These are phyloP conservation scores for Heliconius hewitsoni DNA, from an alignment of 1,140 invertebrate species.

Conservation along the genomic window DNA sequence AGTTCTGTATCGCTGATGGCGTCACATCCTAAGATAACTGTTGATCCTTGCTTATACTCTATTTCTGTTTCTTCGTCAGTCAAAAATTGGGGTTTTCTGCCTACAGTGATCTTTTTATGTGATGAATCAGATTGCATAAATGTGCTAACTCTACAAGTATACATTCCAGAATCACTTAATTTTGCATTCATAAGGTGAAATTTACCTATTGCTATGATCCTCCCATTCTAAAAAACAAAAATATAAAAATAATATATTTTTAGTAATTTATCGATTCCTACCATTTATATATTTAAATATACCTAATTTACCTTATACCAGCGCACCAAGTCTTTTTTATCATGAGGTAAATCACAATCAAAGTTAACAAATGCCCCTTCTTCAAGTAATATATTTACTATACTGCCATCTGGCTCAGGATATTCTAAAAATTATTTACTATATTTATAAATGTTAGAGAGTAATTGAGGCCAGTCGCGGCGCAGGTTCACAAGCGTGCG, in stretches of 20 bases:
- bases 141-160: constrained; percentile 20
- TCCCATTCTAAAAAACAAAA: constrained; percentile 10
- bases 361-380: neutral
- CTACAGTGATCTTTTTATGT: constrained; percentile 17
- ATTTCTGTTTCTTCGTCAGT: constrained; percentile 2
- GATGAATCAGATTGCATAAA: constrained; percentile 2
- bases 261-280: neutral
- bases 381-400: neutral
- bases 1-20: constrained; percentile 19
- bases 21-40: constrained; percentile 17
- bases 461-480: no score
- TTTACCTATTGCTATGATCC: constrained; percentile 3
- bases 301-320: constrained; percentile 14
- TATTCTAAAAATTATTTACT: neutral
- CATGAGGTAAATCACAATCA: neutral
- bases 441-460: no score
- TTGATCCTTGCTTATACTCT: constrained; percentile 21
- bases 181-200: neutral
- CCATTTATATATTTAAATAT: neutral
- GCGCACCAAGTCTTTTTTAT: neutral
- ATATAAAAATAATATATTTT: neutral
- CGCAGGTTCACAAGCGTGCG: no score
- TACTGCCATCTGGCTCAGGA: neutral
- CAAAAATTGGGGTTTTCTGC: constrained; percentile 14
- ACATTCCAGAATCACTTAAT: constrained; percentile 19